A percentile compares a stretch with the other conserved stretches of the same genome.
phyloP scores from a whole-genome alignment of 2,888 invertebrate genomes.

The Diaphora mendica region DNA sequence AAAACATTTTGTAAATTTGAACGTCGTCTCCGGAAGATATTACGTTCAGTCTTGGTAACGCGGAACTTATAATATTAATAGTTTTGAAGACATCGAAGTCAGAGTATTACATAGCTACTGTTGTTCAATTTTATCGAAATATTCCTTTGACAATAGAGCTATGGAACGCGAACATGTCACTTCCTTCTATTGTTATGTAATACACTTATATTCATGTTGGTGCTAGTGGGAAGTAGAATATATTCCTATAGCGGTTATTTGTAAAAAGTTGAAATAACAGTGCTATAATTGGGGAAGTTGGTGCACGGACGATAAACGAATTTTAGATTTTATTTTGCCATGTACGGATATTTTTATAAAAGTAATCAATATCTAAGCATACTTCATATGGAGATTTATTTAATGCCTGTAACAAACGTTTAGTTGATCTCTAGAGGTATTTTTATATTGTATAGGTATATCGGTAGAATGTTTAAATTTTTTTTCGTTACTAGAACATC shows the following conservation, averaged over 20 bases:
- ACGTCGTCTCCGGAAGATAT: conserved; percentile 24
- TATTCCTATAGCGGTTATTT: not conserved
- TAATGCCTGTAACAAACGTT: not conserved
- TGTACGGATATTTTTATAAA: not conserved
- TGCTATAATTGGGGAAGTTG: not conserved
- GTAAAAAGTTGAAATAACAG: not conserved
- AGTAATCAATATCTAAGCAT: not conserved
- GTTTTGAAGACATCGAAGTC: conserved; percentile 37
- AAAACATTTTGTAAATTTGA: conserved; percentile 24
- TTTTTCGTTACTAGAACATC: not conserved
- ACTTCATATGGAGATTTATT: not conserved
- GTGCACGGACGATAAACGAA: not conserved
- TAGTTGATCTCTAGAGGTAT: not conserved
- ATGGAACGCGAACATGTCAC: conserved; percentile 34
- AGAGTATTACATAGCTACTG: conserved; percentile 35
- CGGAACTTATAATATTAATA: conserved; percentile 43
- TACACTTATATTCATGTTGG: conserved; percentile 10
- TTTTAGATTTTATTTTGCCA: not conserved
- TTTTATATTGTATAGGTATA: not conserved
- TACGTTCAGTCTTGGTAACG: conserved; percentile 34
- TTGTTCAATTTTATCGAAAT: conserved; percentile 33
- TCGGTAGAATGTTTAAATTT: not conserved
- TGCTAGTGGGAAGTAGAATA: conserved; percentile 14
- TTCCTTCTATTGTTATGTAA: conserved; percentile 36
- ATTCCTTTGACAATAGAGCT: conserved; percentile 24